Percentiles rank a stretch among this genome's conserved stretches.
phyloP scores from a whole-genome alignment of 2,888 invertebrate species.

The Apamea anceps region DNA sequence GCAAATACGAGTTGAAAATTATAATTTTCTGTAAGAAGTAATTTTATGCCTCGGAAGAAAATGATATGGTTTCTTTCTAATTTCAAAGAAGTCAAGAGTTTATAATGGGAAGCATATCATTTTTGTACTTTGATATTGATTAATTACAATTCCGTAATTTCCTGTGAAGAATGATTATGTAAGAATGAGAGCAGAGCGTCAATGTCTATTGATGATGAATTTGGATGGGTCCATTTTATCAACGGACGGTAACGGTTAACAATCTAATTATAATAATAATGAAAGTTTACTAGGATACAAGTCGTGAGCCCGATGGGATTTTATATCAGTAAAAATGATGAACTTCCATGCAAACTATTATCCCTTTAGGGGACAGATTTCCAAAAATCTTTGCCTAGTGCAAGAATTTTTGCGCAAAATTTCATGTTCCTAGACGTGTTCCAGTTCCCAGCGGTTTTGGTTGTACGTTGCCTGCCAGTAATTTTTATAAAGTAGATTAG shows the following conservation, averaged over 20 bases:
- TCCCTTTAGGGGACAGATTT: neutral
- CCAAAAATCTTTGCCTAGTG: too few relatives aligned
- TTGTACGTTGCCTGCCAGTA: too few relatives aligned
- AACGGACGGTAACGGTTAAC: neutral
- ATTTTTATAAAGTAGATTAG: too few relatives aligned
- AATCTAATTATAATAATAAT: neutral
- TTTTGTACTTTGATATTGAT: neutral
- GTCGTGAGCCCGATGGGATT: neutral
- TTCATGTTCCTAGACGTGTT: too few relatives aligned
- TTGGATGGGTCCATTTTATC: neutral
- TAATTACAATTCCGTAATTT: neutral
- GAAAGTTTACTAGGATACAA: neutral
- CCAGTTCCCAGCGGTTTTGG: too few relatives aligned
- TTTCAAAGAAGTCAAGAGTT: neutral
- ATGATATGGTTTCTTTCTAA: slow-evolving; percentile 15
- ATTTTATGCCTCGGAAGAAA: neutral
- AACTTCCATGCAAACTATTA: neutral
- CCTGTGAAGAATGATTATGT: too few relatives aligned
- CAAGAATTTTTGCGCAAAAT: too few relatives aligned
- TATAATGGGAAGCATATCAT: neutral
- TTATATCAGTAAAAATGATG: neutral
- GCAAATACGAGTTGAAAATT: neutral
- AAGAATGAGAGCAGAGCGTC: too few relatives aligned
- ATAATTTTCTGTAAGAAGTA: neutral
- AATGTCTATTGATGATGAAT: too few relatives aligned